These are phyloP conservation scores for Vollenhovia emeryi DNA, from an alignment of 1,140 invertebrate species.

Conservation along the genomic window DNA sequence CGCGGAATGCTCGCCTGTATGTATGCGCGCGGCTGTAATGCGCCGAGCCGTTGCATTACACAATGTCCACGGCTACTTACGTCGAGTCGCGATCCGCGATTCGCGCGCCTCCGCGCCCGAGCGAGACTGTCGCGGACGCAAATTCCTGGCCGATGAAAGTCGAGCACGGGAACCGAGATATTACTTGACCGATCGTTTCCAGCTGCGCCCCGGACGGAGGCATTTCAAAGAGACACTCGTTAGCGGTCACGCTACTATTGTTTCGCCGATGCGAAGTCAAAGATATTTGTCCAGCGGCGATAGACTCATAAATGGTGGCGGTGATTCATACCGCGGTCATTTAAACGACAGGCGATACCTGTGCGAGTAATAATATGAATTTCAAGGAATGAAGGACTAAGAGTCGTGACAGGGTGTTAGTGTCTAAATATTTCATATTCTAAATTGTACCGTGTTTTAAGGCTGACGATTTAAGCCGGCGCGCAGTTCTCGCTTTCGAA, in stretches of 20 bases:
- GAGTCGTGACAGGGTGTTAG: no score
- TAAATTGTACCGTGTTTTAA: no score
- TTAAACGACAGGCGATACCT: neutral
- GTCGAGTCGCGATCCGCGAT: conserved; percentile 22
- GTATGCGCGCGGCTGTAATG: conserved; percentile 35
- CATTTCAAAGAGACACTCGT: conserved; percentile 8
- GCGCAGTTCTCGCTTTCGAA: no score
- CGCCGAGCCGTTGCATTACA: conserved; percentile 35
- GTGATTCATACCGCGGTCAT: conserved; percentile 6
- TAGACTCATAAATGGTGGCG: neutral
- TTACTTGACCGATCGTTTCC: conserved; percentile 7
- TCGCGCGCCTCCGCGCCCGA: conserved; percentile 5
- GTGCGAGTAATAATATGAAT: neutral
- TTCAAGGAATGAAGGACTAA: no score
- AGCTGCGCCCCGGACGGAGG: neutral
- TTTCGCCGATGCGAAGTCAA: conserved; percentile 15
- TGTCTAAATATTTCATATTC: no score
- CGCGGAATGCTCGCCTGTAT: conserved; percentile 27
- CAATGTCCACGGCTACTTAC: conserved; percentile 32
- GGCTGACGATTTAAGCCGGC: no score
- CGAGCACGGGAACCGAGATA: neutral
- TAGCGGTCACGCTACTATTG: neutral
- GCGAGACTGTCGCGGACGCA: conserved; percentile 33
- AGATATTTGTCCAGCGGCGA: neutral
- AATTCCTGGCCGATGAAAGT: conserved; percentile 47